phyloP scores from a whole-genome alignment of 2,888 invertebrate genomes.

The Halocaridina rubra region DNA sequence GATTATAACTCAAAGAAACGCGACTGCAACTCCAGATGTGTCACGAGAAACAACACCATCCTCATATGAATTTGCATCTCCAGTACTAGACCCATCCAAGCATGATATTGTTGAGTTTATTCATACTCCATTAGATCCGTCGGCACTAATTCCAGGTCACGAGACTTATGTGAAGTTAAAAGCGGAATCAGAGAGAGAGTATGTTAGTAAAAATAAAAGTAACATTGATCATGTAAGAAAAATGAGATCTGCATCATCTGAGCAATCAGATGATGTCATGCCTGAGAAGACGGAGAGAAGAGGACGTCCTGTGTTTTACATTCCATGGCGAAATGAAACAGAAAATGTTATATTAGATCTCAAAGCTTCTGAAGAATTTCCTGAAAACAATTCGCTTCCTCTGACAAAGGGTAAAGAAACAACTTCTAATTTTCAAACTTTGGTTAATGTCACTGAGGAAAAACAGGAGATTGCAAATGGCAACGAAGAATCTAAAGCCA shows the following conservation, averaged over 20 bases:
- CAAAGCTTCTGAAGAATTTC: not conserved
- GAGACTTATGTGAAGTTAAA: not conserved
- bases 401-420: no score
- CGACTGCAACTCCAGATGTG: not conserved
- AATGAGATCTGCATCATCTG: not conserved
- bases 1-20: no score
- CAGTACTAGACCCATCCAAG: not conserved
- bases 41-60: not conserved
- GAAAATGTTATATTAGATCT: not conserved
- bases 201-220: not conserved
- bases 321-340: not conserved
- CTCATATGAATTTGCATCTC: not conserved
- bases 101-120: not conserved
- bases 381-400: not conserved
- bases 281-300: not conserved
- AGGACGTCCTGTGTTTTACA: not conserved
- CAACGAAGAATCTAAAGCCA: not conserved
- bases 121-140: not conserved
- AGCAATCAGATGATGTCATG: not conserved
- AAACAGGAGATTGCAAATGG: no score
- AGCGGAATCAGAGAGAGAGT: not conserved
- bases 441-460: no score
- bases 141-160: not conserved
- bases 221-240: not conserved
- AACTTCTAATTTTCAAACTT: no score